Evolutionary conservation across 1,140 invertebrate genomes (phyloP), one percentile per base, ranked within the genome.

Genomic region (Lanistes nyassanus): DNA sequence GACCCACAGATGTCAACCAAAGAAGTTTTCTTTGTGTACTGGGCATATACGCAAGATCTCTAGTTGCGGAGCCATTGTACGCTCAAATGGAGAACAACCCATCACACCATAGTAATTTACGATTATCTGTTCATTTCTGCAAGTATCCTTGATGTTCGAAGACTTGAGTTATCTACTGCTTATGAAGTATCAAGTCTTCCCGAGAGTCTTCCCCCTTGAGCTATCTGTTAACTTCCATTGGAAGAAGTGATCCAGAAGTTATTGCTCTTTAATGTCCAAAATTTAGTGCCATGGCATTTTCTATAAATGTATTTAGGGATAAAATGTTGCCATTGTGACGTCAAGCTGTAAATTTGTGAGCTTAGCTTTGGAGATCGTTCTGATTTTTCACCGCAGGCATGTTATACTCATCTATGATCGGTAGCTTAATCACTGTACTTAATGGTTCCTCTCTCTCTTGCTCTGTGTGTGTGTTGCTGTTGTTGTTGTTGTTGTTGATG

Each of bases 401-500:
- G 7, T n/a, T 21, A 3, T 19, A 36, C n/a, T 65, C 62, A 36
- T 29, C 37, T 19, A 3, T 34, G 31, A 23, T 60, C 58, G n/a
- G 7, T 60, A 23, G 7, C 58, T 60, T 31, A 26, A 23, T 60
- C 58, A 60, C 23, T 60, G n/a, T 60, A 23, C 7, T n/a, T 60
- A 23, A 26, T 31, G n/a, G 7, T 60, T 31, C 31, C 58, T 60
- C 58, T 60, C 58, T 60, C 58, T 9, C 23, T 60, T 31, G n/a
- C 64, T 36, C 6, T 65, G 23, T 65, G 19, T 65, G 23, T 36
- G 7, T 67, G 53, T 55, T 55, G 53, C 53, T 55, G 53, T 55
- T 55, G 53, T 55, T 55, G 53, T 55, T 55, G 53, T n/a, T 55
- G 53, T 55, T 55, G 53, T 55, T 55, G 53, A 13, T 55, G 53